Base-by-base conservation (phyloP, 2,888 invertebrate genomes). In the Hirudinaria manillensis region DNA sequence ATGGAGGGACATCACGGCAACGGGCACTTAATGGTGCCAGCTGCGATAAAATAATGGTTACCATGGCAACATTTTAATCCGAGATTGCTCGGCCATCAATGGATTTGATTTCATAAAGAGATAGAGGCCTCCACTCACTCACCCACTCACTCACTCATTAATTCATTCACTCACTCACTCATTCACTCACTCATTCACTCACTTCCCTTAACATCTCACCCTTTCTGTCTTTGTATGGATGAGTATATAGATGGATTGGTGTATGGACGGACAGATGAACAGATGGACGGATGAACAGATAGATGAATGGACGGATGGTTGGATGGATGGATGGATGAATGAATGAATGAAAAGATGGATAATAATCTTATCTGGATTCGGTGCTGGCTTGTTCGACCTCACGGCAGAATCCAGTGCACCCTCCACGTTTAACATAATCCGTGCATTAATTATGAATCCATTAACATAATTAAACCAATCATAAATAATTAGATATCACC, bases 71-170 rank as follows among this genome's bases (percentile, higher is more conserved):
- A 29, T 61, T 61, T 61, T 61, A 61, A 61, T 61, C 61, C 61
- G 1, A 29, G 61, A 61, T 61, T 61, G 61, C 29, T 1, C 61
- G 61, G 24, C 29, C 29, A 27, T 61, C 61, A 61, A 61, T 61
- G 61, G 61, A 61, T 61, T 61, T 61, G 61, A 61, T 61, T 68
- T 68, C 68, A 68, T 68, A 34, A n/a, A 34, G n/a, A 34, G 34
- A 68, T 68, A 34, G 27, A 61, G 24, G 24, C 61, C n/a, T n/a
- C 1, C 68, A 13, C 34, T 2, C 68, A 2, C 32, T 29, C 36
- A 13, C 29, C 24, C 67, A 32, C 34, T 67, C 32, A 32, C 34
- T 67, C 32, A 29, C 29, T 67, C 67, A 67, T 24, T 67, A 3
- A 29, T 24, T 24, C 67, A 24, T 24, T 68, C 68, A 34, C 45